These are phyloP conservation scores for Orestias chungarensis DNA, from an alignment of 2,797 vertebrate genomes.

Conservation along the genomic window DNA sequence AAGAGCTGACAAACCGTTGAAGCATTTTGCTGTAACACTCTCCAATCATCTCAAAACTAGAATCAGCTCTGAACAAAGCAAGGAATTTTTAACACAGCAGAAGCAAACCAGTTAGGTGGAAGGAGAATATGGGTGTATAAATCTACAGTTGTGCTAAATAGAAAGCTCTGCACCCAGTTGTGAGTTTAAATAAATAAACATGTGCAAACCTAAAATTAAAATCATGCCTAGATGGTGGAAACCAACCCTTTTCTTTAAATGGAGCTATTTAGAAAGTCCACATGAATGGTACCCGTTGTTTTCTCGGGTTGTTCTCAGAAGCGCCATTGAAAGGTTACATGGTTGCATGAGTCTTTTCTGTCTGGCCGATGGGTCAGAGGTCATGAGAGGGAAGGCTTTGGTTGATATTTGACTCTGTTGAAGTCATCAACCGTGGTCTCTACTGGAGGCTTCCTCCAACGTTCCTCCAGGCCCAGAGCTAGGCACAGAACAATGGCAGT, in stretches of 20 bases:
- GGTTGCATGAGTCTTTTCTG: neutral
- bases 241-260: neutral
- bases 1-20: no score
- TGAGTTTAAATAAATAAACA: neutral
- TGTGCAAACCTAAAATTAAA: neutral
- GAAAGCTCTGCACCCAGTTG: neutral
- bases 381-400: slow-evolving; percentile 65
- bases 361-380: slow-evolving; percentile 14
- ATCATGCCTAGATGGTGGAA: neutral
- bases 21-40: no score
- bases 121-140: neutral
- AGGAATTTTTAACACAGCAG: no score
- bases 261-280: neutral
- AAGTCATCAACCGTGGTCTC: slow-evolving; percentile 57
- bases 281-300: neutral
- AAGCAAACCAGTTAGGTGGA: no score
- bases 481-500: slow-evolving; percentile 62
- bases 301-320: neutral
- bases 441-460: slow-evolving; percentile 55
- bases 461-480: slow-evolving; percentile 59
- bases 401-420: slow-evolving; percentile 70
- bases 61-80: no score
- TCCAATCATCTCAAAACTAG: no score
- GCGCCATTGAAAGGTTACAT: neutral
- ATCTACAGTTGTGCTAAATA: neutral